Evolutionary conservation across 2,888 invertebrate genomes (phyloP), one percentile per base, ranked within the genome.

Genomic region (Agrotis puta): DNA sequence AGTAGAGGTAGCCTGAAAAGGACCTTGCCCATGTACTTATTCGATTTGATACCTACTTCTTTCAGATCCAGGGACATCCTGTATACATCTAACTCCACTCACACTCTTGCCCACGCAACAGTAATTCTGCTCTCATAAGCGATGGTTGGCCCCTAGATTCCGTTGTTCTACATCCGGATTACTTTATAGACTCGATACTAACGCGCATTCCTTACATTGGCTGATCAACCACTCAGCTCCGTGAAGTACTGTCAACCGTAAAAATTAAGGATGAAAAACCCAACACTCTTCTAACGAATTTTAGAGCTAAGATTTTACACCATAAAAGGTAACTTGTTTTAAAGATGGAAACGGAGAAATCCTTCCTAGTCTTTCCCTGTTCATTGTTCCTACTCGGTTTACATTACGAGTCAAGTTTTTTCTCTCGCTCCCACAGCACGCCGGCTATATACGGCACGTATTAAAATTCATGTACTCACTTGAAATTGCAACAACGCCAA

Each of bases 381-480:
- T 84, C 85, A 84, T 88, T 87, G 86, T 89, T 87, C 87, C 84
- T 82, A 84, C 77, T 74, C 68, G 63, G 71, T 81, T 79, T 64
- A 77, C 81, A 77, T 81, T 77, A 73, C 58, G 53, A 68, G 22
- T 83, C 86, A 69, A 85, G 84, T 91, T 91, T 86, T 91, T 90
- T 88, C 81, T 82, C 65, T 64, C 79, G 3, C 73, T 77, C 74
- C 39, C 82, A 66, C 79, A 61, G 73, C 79, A 71, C 77, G 68
- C 62, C 72, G 27, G 24, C 65, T 88, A 83, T 90, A 90, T 88
- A 92, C 74, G 92, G 89, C 47, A 45, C 43, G 81, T 88, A 91
- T 92, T 90, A 92, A 93, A 90, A 93, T 93, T 90, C 92, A 92
- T 90, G 86, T 86, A 85, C 79, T 83, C 88, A 82, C 82, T 87